Conservation (phyloP, 2,797 vertebrate species). For the Eleutherodactylus coqui region DNA sequence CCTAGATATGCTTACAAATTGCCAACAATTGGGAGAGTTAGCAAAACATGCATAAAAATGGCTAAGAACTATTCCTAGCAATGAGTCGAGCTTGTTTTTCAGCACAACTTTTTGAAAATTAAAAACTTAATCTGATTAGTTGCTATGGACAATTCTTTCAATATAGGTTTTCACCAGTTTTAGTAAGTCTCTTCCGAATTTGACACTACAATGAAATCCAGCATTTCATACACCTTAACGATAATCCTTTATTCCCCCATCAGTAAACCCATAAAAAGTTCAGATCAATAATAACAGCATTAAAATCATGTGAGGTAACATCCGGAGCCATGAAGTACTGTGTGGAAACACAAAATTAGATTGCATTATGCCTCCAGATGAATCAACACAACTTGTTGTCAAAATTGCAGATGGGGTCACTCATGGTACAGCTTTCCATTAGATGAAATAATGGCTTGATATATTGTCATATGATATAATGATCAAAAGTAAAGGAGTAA, state of each 20-base stretch:
- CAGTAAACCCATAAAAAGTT: not conserved
- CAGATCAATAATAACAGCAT: not conserved
- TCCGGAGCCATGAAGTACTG: constrained; percentile 30
- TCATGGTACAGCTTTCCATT: not conserved
- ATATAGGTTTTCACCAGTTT: not conserved
- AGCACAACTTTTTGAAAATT: not conserved
- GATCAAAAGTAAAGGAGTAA: too few species aligned
- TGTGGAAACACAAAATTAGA: not conserved
- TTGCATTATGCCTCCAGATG: not conserved
- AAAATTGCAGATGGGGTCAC: not conserved
- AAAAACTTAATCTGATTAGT: too few species aligned
- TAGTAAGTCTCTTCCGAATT: not conserved
- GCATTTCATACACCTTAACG: not conserved
- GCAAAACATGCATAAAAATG: not conserved
- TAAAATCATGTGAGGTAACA: constrained; percentile 27
- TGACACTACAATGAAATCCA: not conserved
- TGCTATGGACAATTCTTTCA: too few species aligned
- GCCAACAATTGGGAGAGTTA: not conserved
- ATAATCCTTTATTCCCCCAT: not conserved
- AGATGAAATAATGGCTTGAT: not conserved
- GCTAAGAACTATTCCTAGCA: not conserved
- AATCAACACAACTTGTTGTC: not conserved
- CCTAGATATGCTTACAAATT: not conserved
- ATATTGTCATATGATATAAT: too few species aligned
- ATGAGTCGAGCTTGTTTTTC: not conserved